Evolutionary conservation across 2,888 invertebrate species (phyloP).

Genomic region (Cyrtodaria siliqua): DNA sequence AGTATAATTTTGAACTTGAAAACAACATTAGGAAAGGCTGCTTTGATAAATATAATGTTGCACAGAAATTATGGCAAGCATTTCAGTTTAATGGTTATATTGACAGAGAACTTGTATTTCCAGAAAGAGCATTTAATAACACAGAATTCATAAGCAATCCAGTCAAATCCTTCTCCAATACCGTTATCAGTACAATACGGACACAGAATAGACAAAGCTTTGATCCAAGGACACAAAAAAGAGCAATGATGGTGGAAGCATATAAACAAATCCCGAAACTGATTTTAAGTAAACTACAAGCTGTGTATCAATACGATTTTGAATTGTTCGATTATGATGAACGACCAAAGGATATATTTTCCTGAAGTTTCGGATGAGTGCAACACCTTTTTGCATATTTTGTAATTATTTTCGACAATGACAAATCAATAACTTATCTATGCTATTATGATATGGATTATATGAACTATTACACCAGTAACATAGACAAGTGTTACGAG

Average conservation of each 20-base stretch:
- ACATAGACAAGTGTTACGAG: too few species aligned
- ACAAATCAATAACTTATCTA: too few species aligned
- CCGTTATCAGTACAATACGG: constrained; percentile 12
- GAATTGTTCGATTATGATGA: constrained; percentile 59
- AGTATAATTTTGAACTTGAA: constrained; percentile 48
- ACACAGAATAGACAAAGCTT: not conserved
- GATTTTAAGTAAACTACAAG: constrained; percentile 28
- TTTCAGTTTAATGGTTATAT: constrained; percentile 63
- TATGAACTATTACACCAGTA: too few species aligned
- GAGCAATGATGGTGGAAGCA: constrained; percentile 36
- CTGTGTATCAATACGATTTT: constrained; percentile 53
- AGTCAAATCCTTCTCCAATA: not conserved
- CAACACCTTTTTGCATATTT: too few species aligned
- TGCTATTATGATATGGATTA: too few species aligned
- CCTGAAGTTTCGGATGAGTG: too few species aligned
- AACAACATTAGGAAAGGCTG: constrained; percentile 19
- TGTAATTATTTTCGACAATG: too few species aligned
- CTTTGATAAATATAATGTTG: constrained; percentile 36
- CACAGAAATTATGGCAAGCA: constrained; percentile 38
- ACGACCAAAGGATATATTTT: too few species aligned
- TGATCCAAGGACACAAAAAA: constrained; percentile 25
- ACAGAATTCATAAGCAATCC: not conserved
- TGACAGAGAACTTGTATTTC: constrained; percentile 12
- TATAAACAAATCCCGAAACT: constrained; percentile 32
- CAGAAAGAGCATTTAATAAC: not conserved